Evolutionary conservation across 2,888 invertebrate genomes (phyloP), one percentile per base, ranked within the genome.

Genomic region (Ernsta delagoae): DNA sequence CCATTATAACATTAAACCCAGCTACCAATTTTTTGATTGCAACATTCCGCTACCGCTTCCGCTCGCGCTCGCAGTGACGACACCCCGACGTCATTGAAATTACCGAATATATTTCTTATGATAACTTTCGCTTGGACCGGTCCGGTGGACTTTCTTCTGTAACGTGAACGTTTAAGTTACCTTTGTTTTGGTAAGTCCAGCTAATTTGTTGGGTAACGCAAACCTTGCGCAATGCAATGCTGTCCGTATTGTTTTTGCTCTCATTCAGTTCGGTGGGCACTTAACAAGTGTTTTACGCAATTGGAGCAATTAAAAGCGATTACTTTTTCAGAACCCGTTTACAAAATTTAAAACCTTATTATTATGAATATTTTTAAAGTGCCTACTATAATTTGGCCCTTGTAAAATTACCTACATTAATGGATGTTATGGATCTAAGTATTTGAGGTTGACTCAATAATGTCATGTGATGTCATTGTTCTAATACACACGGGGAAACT

Each of bases 71-170:
- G 54, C 67, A 67, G 45, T 61, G 36, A 61, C 61, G 56, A 45
- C 61, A 54, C 50, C 0, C 64, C n/a, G 34, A 6, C 65, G 12
- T 54, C 53, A 53, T 50, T 34, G 43, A 36, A 59, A 59, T 60
- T 53, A 66, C 60, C 54, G 65, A 71, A 61, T 60, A 70, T 63
- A 70, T 57, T 70, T 71, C 70, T 71, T 71, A 66, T 71, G 43
- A 65, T 63, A 62, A 70, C 71, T 71, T 71, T 71, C 71, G 71
- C 71, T 62, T 39, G 60, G 48, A 71, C 70, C 64, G 70, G 71
- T 71, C 70, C 24, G 11, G 36, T 39, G 7, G 39, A 54, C 68
- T 62, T 68, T 68, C 62, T 62, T 68, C 68, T 62, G 62, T 65
- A 59, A 53, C 48, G 39, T 48, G 57, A 36, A 50, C 50, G 59